Conservation (phyloP, 1,140 invertebrate species). For the Diprion similis region DNA sequence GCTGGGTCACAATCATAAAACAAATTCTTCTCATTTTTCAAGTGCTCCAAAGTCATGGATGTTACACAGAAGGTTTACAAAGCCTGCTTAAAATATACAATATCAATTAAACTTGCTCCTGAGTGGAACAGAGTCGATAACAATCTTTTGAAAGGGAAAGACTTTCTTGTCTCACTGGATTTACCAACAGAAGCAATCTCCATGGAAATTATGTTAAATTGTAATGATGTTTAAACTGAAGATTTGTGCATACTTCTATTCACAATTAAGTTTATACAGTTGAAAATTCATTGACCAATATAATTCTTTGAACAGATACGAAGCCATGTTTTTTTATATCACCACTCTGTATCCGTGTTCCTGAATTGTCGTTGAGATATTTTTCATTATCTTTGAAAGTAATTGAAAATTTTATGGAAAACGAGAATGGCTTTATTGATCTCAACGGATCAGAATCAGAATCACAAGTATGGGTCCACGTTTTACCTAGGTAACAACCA, state of each 20-base stretch:
- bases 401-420: slow-evolving; percentile 26
- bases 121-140: slow-evolving; percentile 45
- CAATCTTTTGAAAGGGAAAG: slow-evolving; percentile 39
- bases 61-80: slow-evolving; percentile 36
- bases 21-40: slow-evolving; percentile 3
- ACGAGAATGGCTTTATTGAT: slow-evolving; percentile 26
- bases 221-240: slow-evolving; percentile 21
- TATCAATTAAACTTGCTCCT: slow-evolving; percentile 41
- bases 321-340: slow-evolving; percentile 10
- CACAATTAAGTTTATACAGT: no score
- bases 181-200: slow-evolving; percentile 34
- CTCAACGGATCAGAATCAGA: slow-evolving; percentile 21
- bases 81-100: slow-evolving; percentile 39
- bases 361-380: slow-evolving; percentile 32
- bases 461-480: slow-evolving; percentile 31
- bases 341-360: slow-evolving; percentile 34
- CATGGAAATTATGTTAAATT: slow-evolving; percentile 35
- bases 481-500: slow-evolving; percentile 46
- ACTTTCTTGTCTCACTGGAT: slow-evolving; percentile 36
- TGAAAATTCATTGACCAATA: no score
- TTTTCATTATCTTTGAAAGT: slow-evolving; percentile 21
- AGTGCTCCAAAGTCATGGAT: slow-evolving; percentile 16
- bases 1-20: background rate
- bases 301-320: no score
- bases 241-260: slow-evolving; percentile 9